Base-by-base conservation (phyloP, 2,888 invertebrate species). In the Germaria angustata region DNA sequence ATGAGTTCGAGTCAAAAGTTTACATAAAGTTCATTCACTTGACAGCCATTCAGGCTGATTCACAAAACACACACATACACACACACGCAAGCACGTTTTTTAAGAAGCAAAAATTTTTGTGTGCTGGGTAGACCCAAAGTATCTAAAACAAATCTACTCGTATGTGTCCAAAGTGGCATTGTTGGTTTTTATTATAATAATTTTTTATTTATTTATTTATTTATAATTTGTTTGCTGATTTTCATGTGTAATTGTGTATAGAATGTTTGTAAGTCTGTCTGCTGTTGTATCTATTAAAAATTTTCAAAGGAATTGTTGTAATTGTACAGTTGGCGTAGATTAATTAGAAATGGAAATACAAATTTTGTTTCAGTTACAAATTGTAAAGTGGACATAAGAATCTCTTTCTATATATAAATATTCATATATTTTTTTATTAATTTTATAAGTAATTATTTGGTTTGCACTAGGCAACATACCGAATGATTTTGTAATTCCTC, bases 21-120 rank as follows among this genome's bases (percentile, higher is more conserved):
- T 39, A 66, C 44, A 28, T 49, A 66, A 76, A 76, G 77, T 69
- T 77, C 69, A 77, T 69, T 77, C 61, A 77, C 77, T 69, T 55
- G 17, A n/a, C 55, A 28, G 11, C 7, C n/a, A n/a, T n/a, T 2
- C 32, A 20, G n/a, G 20, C 24, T 24, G 22, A 36, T 34, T n/a
- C 39, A 59, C 39, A 41, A 24, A n/a, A n/a, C n/a, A n/a, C n/a
- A n/a, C n/a, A n/a, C n/a, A n/a, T n/a, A n/a, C n/a, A n/a, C n/a
- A n/a, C n/a, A n/a, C 57, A n/a, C 7, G 15, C 7, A 13, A 24
- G 20, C n/a, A 49, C 49, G 11, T 15, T 63, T 15, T 20, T 24
- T n/a, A 2, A 22, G 9, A 57, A 57, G 15, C 15, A 34, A 15
- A 72, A 4, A 63, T 9, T 69, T 71, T 36, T 78, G 69, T 78